Base-by-base conservation (phyloP, 2,113 vertebrate species). In the Tonatia bakeri region DNA sequence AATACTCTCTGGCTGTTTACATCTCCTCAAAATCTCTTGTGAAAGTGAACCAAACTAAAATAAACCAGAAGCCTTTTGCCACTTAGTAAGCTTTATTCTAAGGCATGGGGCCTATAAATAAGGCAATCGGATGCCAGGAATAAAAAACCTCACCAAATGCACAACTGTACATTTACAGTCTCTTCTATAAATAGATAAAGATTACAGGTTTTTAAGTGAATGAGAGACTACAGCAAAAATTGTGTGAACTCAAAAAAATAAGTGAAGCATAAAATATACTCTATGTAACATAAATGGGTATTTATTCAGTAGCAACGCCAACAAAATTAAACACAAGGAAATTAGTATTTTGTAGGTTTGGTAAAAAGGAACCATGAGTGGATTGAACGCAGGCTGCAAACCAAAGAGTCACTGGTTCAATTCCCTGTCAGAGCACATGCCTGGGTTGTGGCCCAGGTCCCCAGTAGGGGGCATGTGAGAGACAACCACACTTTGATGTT, bases 61-160 rank as follows among this genome's bases (percentile, higher is more conserved):
- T 94, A 96, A 95, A 84, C 85, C 80, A 73, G 94, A 79, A 93
- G 89, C 94, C 96, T 94, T 96, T 94, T 98, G 97, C 87, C 88
- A 96, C 91, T 91, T 87, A 67, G 88, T 79, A 98, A 85, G 83
- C 76, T 91, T 96, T 95, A 82, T 76, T 95, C 96, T 92, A 97
- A 94, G 76, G 86, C 85, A 91, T 16, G 91, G 75, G 94, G 67
- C 97, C 89, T 97, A 91, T 90, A 96, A 52, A 33, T 91, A 97
- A 94, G 96, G 94, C 9, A 92, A 90, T 94, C 38, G 19, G 79
- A 84, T 67, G 54, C 19, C 73, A 76, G 91, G 16, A 56, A 75
- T n/a, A 54, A 31, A 76, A 94, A 45, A 75, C 19, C 26, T 87
- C 80, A 69, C 67, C 54, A 69, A 91, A 67, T 59, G 79, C 56